Base-by-base conservation (phyloP, 2,113 vertebrate species). In the Ameiurus melas region DNA sequence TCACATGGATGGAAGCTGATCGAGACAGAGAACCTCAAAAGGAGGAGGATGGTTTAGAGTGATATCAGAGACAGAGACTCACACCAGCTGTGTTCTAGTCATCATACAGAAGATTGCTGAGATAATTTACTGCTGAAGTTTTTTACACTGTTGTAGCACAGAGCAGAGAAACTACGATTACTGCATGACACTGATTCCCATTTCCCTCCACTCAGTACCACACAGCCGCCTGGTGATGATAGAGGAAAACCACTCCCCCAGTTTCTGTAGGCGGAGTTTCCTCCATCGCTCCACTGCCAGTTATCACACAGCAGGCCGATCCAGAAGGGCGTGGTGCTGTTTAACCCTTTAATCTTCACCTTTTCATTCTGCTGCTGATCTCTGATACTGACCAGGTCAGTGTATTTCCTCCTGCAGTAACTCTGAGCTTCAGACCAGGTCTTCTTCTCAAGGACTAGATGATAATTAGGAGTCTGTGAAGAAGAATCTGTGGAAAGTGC, bases 31-130 rank as follows among this genome's bases (percentile, higher is more conserved):
- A 33, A 64, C 2, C 62, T 13, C n/a, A 33, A 5, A 20, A 39
- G 70, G 33, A 73, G 33, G 17, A 73, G 70, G 70, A 33, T 2
- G 16, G 17, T 20, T 73, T 73, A 75, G 39, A 47, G 20, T 25
- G 71, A 47, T 25, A 12, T 47, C 73, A 77, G 73, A 93, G 88
- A 27, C 58, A 86, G 79, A 84, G 3, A 30, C n/a, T 57, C 51
- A 80, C 78, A 55, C 51, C 51, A 57, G 78, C 78, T 30, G 51
- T 30, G 73, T 77, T 4, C 92, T 91, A 94, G 0, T 62, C 0
- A 81, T 94, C 92, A 5, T 27, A 3, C 86, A 90, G 9, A 20
- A 93, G 89, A 36, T 92, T 92, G n/a, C 93, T 94, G 94, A 94
- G 94, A 83, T 90, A 89, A 0, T 9, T 66, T 22, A 20, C 68